A percentile compares a stretch with the other conserved stretches of the same genome.
These are phyloP conservation scores for Styela plicata DNA, from an alignment of 23 tunicate genomes.

Conservation along the genomic window DNA sequence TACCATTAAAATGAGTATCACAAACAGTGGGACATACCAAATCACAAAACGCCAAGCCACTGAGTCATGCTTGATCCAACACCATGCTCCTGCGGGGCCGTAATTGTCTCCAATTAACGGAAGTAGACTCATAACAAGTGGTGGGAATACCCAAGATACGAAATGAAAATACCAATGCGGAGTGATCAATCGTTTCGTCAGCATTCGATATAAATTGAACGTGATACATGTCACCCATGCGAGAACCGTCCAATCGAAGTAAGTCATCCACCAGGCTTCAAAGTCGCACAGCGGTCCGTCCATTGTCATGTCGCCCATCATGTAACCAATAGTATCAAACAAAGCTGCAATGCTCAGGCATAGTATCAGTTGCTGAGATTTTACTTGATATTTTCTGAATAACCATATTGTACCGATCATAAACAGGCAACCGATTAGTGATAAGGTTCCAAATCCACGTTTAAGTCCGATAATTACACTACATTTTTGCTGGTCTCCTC, in stretches of 20 bases:
- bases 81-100: constrained; percentile 98
- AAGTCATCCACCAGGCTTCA: constrained; percentile 95
- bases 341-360: constrained; percentile 90
- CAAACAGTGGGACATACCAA: constrained; percentile 87
- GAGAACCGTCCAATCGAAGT: constrained; percentile 88
- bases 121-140: constrained; percentile 70
- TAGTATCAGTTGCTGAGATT: constrained; percentile 71
- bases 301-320: constrained; percentile 73
- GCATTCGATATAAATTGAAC: constrained; percentile 58
- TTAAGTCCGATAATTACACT: constrained; percentile 67
- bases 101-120: constrained; percentile 90
- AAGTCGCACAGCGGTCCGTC: constrained; percentile 87
- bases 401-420: constrained; percentile 56
- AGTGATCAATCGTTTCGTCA: constrained; percentile 42
- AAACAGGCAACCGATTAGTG: constrained; percentile 77
- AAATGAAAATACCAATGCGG: constrained; percentile 50
- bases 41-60: constrained; percentile 72
- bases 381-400: constrained; percentile 33
- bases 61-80: constrained; percentile 89
- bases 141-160: constrained; percentile 60
- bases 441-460: constrained; percentile 58
- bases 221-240: constrained; percentile 87
- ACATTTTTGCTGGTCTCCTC: constrained; percentile 54
- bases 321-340: constrained; percentile 83
- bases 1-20: constrained; percentile 40